A percentile compares a stretch with the other conserved stretches of the same genome.
phyloP scores from a whole-genome alignment of 1,140 invertebrate genomes.

The Asobara japonica region DNA sequence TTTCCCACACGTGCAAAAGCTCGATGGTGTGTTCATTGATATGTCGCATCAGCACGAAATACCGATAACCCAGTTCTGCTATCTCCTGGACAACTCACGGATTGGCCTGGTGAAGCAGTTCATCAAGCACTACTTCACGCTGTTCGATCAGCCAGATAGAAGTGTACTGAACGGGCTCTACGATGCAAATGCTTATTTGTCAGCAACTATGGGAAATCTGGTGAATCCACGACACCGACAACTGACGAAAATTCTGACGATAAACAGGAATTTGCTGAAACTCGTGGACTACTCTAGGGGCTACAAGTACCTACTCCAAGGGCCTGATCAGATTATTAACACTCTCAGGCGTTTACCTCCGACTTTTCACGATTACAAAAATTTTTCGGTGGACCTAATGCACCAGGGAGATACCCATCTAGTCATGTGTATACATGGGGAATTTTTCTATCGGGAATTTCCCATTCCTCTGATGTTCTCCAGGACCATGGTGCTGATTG shows the following conservation, averaged over 20 bases:
- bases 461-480: constrained; percentile 53
- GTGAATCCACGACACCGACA: constrained; percentile 53
- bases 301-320: constrained; percentile 56
- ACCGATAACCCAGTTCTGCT: constrained; percentile 48
- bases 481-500: constrained; percentile 57
- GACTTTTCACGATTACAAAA: constrained; percentile 55
- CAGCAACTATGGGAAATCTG: constrained; percentile 56
- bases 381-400: constrained; percentile 56
- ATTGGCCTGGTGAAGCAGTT: constrained; percentile 60
- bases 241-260: constrained; percentile 52
- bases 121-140: constrained; percentile 58
- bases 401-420: constrained; percentile 46
- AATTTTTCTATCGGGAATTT: constrained; percentile 54
- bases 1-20: constrained; percentile 56
- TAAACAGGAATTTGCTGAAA: constrained; percentile 61
- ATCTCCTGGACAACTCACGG: constrained; percentile 47
- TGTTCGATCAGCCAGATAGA: constrained; percentile 62
- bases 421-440: constrained; percentile 54
- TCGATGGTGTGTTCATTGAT: constrained; percentile 58
- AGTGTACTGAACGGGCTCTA: constrained; percentile 60
- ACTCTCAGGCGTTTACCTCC: constrained; percentile 51
- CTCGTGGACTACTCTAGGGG: constrained; percentile 63
- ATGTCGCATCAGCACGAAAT: constrained; percentile 49
- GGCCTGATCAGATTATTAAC: constrained; percentile 59
- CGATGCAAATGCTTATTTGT: constrained; percentile 59